These are phyloP conservation scores for Calephelis perditalis DNA, from an alignment of 2,888 invertebrate genomes.

Conservation along the genomic window DNA sequence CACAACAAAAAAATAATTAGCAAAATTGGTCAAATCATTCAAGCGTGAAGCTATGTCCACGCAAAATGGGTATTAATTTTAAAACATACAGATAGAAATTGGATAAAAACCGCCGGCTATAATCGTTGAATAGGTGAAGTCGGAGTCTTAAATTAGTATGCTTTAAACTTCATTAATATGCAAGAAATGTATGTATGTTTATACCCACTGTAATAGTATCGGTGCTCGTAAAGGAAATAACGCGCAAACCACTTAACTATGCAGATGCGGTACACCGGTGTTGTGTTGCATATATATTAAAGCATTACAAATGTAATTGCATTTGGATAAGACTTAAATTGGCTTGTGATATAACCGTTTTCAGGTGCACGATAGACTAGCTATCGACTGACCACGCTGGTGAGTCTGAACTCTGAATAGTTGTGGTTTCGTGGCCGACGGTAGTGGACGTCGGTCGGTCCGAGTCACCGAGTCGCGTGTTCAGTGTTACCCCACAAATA, in stretches of 20 bases:
- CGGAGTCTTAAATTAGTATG: no score
- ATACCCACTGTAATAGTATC: background rate
- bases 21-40: no score
- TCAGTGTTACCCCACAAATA: constrained; percentile 55
- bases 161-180: no score
- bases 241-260: constrained; percentile 26
- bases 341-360: constrained; percentile 28
- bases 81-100: no score
- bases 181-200: no score
- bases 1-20: no score
- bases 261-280: constrained; percentile 25
- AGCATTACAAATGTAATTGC: constrained; percentile 26
- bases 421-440: constrained; percentile 55
- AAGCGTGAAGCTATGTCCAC: no score
- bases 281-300: constrained; percentile 9
- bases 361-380: constrained; percentile 21
- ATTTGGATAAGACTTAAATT: constrained; percentile 34
- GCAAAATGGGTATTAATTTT: no score
- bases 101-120: no score
- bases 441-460: constrained; percentile 52
- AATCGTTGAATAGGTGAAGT: no score
- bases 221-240: constrained; percentile 15
- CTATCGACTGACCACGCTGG: constrained; percentile 19
- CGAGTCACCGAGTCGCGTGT: constrained; percentile 49
- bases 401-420: constrained; percentile 37